Percentiles rank a stretch among this genome's conserved stretches.
Conservation (phyloP, 1,140 invertebrate genomes). For the Akabosia matsudoensis region DNA sequence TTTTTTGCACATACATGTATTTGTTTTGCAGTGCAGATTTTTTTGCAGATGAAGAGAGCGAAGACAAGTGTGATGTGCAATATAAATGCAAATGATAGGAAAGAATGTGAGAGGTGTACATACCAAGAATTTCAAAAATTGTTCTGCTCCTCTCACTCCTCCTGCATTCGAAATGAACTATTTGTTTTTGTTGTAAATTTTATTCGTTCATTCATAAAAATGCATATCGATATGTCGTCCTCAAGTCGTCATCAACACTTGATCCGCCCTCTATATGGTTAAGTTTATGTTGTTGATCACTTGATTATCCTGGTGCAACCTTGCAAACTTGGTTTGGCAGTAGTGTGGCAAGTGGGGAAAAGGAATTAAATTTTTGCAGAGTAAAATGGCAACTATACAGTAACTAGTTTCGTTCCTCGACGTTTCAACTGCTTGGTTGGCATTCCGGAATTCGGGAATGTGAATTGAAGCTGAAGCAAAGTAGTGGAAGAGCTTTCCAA, state of each 20-base stretch:
- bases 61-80: conserved; percentile 16
- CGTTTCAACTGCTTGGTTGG: neutral
- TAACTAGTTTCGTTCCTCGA: neutral
- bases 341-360: neutral
- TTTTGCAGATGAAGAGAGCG: neutral
- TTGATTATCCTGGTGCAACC: no score
- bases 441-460: conserved; percentile 3
- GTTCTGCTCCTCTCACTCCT: neutral
- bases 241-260: neutral
- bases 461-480: neutral
- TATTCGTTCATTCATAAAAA: neutral
- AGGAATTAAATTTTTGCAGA: conserved; percentile 13
- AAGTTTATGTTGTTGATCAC: neutral
- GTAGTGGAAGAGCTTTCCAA: neutral
- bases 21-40: neutral
- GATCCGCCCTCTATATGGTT: neutral
- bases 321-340: neutral
- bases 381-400: neutral
- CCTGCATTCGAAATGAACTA: neutral
- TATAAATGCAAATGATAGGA: conserved; percentile 16
- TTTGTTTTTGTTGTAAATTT: neutral
- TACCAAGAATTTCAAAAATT: conserved; percentile 15
- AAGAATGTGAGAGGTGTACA: conserved; percentile 10
- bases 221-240: neutral
- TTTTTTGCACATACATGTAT: no score